phyloP scores from a whole-genome alignment of 2,113 vertebrate species.

The Sander vitreus region DNA sequence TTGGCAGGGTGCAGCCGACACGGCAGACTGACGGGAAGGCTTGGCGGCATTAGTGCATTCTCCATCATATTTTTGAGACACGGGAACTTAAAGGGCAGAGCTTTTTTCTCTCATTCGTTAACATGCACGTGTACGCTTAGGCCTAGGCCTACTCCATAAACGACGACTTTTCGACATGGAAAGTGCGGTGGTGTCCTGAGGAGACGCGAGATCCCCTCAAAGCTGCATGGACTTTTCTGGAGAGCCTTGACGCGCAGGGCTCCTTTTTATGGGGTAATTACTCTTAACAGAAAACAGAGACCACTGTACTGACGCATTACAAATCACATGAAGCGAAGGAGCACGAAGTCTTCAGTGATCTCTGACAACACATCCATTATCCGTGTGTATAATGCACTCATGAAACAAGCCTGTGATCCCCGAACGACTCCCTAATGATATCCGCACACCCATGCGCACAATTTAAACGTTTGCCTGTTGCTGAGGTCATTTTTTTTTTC shows the following conservation, averaged over 20 bases:
- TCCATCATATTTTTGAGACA: conserved; percentile 22
- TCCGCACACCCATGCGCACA: background rate
- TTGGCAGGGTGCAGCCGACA: conserved; percentile 11
- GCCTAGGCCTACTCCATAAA: conserved; percentile 12
- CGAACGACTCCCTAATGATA: conserved; percentile 18
- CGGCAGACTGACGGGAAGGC: conserved; percentile 10
- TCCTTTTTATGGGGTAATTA: conserved; percentile 79
- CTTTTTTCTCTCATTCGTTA: conserved; percentile 1
- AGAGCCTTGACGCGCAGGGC: conserved; percentile 56
- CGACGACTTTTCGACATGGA: conserved; percentile 41
- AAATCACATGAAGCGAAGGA: conserved; percentile 73
- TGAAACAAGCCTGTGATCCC: conserved; percentile 37
- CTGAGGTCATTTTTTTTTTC: conserved; percentile 1
- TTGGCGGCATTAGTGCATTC: conserved; percentile 29
- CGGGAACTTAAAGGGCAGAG: conserved; percentile 1
- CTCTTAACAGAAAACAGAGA: conserved; percentile 83
- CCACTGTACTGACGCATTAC: conserved; percentile 75
- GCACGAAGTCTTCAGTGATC: conserved; percentile 51
- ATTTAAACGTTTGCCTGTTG: background rate
- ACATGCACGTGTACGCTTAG: conserved; percentile 3
- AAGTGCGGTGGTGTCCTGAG: conserved; percentile 44
- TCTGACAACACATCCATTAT: conserved; percentile 55
- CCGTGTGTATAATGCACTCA: conserved; percentile 2
- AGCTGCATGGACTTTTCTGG: conserved; percentile 57
- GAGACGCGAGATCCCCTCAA: conserved; percentile 47